Evolutionary conservation across 2,113 vertebrate species (phyloP).

Genomic region (Callocephalon fimbriatum): DNA sequence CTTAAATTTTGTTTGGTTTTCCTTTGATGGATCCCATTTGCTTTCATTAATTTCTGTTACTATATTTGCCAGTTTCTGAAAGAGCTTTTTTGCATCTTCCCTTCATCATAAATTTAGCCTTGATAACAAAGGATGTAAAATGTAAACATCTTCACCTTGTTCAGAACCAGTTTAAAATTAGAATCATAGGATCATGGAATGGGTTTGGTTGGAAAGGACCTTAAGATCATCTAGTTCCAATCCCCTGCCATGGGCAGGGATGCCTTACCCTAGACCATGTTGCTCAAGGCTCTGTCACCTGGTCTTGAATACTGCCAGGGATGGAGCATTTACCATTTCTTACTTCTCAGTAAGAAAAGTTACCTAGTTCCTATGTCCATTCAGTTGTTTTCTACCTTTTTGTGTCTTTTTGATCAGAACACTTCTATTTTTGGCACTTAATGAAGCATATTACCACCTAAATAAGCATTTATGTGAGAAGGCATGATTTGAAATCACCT

Average conservation of each 20-base stretch:
- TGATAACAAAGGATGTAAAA: neutral
- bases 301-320: neutral
- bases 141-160: neutral
- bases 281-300: neutral
- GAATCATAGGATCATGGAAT: neutral
- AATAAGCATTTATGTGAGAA: neutral
- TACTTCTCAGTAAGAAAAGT: neutral
- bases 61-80: neutral
- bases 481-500: neutral
- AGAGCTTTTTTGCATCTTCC: neutral
- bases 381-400: neutral
- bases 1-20: neutral
- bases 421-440: neutral
- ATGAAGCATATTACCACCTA: neutral
- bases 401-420: neutral
- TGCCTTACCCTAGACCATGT: neutral
- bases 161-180: neutral
- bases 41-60: neutral
- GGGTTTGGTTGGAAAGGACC: neutral
- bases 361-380: neutral
- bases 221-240: neutral
- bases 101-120: neutral
- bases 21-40: neutral
- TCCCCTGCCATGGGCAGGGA: neutral
- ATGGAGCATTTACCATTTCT: neutral